Evolutionary conservation across 2,113 vertebrate genomes (phyloP).

Genomic region (Eurystomus gularis): DNA sequence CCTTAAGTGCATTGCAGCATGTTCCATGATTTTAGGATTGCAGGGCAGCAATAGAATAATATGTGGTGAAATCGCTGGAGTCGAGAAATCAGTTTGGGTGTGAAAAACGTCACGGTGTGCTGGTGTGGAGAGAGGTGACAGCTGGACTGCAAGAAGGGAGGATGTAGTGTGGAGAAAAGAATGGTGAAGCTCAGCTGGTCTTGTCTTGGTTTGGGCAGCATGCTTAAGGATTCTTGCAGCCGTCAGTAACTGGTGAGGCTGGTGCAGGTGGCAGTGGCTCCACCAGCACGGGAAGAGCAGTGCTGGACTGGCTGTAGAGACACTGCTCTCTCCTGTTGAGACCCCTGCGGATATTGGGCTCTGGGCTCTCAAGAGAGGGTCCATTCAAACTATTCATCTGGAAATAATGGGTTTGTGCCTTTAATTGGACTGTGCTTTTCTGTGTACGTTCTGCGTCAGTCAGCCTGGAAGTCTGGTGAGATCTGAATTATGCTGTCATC

Average conservation of each 20-base stretch:
- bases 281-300: neutral
- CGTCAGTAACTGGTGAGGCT: neutral
- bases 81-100: neutral
- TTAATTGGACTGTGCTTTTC: neutral
- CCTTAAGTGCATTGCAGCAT: neutral
- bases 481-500: neutral
- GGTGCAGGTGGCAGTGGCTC: neutral
- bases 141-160: neutral
- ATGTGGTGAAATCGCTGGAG: neutral
- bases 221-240: neutral
- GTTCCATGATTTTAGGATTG: neutral
- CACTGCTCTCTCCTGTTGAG: neutral
- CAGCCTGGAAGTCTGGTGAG: neutral
- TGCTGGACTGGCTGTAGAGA: neutral
- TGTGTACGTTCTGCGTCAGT: neutral
- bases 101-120: neutral
- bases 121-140: neutral
- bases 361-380: neutral
- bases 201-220: neutral
- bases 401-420: neutral
- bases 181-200: accelerated
- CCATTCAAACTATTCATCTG: neutral
- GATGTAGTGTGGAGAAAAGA: neutral
- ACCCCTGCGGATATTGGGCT: neutral
- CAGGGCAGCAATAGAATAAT: neutral